Evolutionary conservation across 1,140 invertebrate genomes (phyloP), one percentile per base, ranked within the genome.

Genomic region (Pseudomyrmex cubaensis): DNA sequence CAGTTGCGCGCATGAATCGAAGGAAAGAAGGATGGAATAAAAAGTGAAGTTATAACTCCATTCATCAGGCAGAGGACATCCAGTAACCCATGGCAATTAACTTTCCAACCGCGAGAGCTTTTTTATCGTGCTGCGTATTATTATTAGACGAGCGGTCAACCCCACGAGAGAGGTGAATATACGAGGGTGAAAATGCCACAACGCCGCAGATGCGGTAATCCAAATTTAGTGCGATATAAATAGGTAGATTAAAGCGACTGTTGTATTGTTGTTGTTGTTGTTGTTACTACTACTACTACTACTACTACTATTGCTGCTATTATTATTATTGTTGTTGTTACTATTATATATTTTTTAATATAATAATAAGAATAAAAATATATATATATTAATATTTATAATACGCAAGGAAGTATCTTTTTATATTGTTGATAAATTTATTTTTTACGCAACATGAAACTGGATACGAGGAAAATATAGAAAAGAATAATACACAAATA

Each of bases 11-110:
- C 7, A 64, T 64, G 7, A 67, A 46, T 67, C 25, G 15, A 48
- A 56, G 44, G 22, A 83, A 77, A 69, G 22, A 78, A 83, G 56
- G 46, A 84, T 59, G 72, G 10, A 75, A 69, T 85, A 67, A 89
- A 87, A 83, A 61, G 62, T 86, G 67, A 86, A 83, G 85, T 88
- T 77, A 85, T 74, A 80, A 80, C 46, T 69, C 67, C 87, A 87
- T 89, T 86, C 84, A 89, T 89, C 86, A 85, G 67, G n/a, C 46
- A 35, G 48, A 62, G 69, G 75, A 89, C 87, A 89, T 83, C 56
- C 74, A 72, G 87, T 85, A 87, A 89, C 85, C 85, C 85, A 70
- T 61, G 70, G 62, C 85, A 86, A 89, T 89, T 89, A 89, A 89
- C 85, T 87, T 89, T 73, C 75, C 35, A 35, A 66, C 35, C 46